Percentiles rank a stretch among this genome's conserved stretches.
Conservation (phyloP, 2,113 vertebrate species). For the Zonotrichia leucophrys region DNA sequence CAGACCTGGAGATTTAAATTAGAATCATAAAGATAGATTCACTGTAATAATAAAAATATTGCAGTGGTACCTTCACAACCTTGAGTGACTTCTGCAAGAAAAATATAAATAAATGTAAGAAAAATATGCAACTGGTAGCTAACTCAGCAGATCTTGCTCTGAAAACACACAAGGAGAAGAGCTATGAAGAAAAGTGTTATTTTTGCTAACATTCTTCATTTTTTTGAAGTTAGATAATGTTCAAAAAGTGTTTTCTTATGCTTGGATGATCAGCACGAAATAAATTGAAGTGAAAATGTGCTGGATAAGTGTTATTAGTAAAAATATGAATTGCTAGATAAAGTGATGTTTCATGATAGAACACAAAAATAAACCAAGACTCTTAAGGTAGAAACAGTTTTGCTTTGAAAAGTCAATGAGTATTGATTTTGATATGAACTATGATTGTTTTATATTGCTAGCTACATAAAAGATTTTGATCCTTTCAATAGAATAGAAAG, state of each 20-base stretch:
- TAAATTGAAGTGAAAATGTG: constrained; percentile 23
- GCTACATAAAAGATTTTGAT: constrained; percentile 9
- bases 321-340: constrained; percentile 5
- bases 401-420: constrained; percentile 40
- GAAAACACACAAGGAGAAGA: not conserved
- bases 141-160: not conserved
- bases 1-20: not conserved
- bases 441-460: not conserved
- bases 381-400: constrained; percentile 17
- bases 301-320: constrained; percentile 7
- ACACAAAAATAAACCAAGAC: not conserved
- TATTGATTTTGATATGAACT: constrained; percentile 54
- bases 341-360: constrained; percentile 1
- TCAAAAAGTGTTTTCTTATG: not conserved
- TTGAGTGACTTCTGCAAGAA: not conserved
- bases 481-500: not conserved
- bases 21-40: not conserved
- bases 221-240: not conserved
- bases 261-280: not conserved
- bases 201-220: not conserved
- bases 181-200: not conserved
- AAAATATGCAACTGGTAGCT: not conserved
- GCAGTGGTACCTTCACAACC: not conserved
- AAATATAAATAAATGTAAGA: not conserved
- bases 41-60: not conserved